Evolutionary conservation across 2,888 invertebrate genomes (phyloP).

Genomic region (Heliconius aoede): DNA sequence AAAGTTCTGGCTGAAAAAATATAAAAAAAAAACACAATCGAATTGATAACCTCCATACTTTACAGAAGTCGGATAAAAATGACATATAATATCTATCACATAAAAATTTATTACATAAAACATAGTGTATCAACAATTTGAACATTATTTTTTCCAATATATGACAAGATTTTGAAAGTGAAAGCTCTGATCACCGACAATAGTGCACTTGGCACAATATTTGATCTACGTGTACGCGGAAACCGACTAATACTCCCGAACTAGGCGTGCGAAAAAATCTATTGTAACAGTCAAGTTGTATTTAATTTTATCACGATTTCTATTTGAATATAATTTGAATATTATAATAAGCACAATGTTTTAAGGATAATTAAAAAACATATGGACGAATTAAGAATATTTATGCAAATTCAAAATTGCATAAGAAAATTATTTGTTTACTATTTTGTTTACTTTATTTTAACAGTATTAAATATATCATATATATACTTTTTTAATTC

Average conservation of each 20-base stretch:
- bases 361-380: not conserved
- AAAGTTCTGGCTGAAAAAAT: too few relatives aligned
- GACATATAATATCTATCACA: not conserved
- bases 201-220: slow-evolving; percentile 63
- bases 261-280: slow-evolving; percentile 46
- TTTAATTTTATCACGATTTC: not conserved
- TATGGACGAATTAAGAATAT: not conserved
- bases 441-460: not conserved
- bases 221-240: slow-evolving; percentile 54
- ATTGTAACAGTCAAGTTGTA: slow-evolving; percentile 17
- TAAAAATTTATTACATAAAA: too few relatives aligned
- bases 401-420: not conserved
- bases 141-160: slow-evolving; percentile 56
- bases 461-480: not conserved
- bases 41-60: too few relatives aligned
- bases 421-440: not conserved
- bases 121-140: too few relatives aligned
- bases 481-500: not conserved
- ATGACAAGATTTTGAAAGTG: slow-evolving; percentile 68
- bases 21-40: too few relatives aligned
- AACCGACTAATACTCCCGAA: slow-evolving; percentile 48
- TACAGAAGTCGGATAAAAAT: not conserved
- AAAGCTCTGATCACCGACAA: slow-evolving; percentile 68
- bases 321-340: not conserved
- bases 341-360: not conserved